phyloP scores from a whole-genome alignment of 2,797 vertebrate genomes.

The Sparidentex hasta region DNA sequence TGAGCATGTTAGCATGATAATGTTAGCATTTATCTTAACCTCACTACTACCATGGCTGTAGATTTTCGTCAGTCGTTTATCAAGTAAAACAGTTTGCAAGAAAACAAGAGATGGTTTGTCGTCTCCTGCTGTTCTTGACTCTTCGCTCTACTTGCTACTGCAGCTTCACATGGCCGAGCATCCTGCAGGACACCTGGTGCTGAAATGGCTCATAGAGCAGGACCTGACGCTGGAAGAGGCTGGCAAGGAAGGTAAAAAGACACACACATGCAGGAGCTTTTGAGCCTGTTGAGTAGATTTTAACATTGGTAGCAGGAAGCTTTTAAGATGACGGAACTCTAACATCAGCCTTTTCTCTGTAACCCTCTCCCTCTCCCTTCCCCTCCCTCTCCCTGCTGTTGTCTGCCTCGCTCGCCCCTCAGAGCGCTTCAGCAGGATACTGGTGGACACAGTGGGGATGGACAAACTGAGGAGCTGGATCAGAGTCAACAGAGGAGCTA shows the following conservation, averaged over 20 bases:
- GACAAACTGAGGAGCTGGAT: conserved; percentile 92
- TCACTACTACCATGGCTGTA: not conserved
- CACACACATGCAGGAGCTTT: not conserved
- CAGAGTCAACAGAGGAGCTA: conserved; percentile 93
- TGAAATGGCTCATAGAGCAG: conserved; percentile 97
- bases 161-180: conserved; percentile 97
- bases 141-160: conserved; percentile 22
- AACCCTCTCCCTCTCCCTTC: not conserved
- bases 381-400: not conserved
- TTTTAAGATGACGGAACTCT: not conserved
- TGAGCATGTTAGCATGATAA: not conserved
- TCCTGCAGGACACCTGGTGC: conserved; percentile 95
- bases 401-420: conserved; percentile 8
- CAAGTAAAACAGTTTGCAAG: not conserved
- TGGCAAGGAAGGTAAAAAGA: conserved; percentile 88
- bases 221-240: conserved; percentile 85
- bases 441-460: conserved; percentile 90
- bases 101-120: no score
- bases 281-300: not conserved
- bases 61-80: not conserved
- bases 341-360: not conserved
- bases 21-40: not conserved
- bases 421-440: conserved; percentile 92
- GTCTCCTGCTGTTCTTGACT: not conserved
- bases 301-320: no score